A percentile compares a stretch with the other conserved stretches of the same genome.
Conservation (phyloP, 2,888 invertebrate species). For the Asteroscopus sphinx region DNA sequence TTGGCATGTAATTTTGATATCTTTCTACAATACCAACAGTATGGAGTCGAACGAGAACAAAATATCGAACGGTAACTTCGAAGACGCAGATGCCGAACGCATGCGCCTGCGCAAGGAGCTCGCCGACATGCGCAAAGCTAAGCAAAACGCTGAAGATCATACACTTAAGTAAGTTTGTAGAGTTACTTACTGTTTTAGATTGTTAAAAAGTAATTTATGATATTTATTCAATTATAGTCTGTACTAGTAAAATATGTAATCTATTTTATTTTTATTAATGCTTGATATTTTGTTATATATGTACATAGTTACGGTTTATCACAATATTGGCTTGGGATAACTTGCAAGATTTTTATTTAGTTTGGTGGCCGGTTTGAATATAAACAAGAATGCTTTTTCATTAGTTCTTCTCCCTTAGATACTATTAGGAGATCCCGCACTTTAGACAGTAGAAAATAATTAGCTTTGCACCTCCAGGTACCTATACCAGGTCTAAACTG, state of each 20-base stretch:
- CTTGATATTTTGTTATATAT: constrained; percentile 6
- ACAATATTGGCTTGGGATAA: constrained; percentile 17
- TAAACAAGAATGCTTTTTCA: constrained; percentile 28
- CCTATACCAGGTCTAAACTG: constrained; percentile 64
- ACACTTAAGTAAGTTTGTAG: constrained; percentile 86
- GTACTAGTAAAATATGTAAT: too few relatives aligned
- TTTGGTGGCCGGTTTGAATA: constrained; percentile 37
- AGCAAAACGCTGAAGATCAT: constrained; percentile 89
- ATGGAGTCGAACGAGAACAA: constrained; percentile 76
- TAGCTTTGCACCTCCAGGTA: constrained; percentile 45
- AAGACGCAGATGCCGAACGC: constrained; percentile 86
- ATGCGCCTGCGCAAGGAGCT: constrained; percentile 89
- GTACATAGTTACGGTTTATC: constrained; percentile 25
- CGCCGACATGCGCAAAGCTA: constrained; percentile 89
- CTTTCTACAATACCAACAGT: constrained; percentile 53
- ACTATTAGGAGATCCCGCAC: constrained; percentile 29
- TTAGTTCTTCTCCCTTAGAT: constrained; percentile 13
- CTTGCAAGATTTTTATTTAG: background rate
- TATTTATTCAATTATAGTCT: too few relatives aligned
- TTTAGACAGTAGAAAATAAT: constrained; percentile 25
- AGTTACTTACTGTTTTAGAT: background rate
- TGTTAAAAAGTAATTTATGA: background rate
- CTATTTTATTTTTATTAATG: background rate
- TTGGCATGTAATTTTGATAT: too few relatives aligned
- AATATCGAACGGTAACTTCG: constrained; percentile 76